Evolutionary conservation across 2,113 vertebrate genomes (phyloP).

Genomic region (Eira barbara): DNA sequence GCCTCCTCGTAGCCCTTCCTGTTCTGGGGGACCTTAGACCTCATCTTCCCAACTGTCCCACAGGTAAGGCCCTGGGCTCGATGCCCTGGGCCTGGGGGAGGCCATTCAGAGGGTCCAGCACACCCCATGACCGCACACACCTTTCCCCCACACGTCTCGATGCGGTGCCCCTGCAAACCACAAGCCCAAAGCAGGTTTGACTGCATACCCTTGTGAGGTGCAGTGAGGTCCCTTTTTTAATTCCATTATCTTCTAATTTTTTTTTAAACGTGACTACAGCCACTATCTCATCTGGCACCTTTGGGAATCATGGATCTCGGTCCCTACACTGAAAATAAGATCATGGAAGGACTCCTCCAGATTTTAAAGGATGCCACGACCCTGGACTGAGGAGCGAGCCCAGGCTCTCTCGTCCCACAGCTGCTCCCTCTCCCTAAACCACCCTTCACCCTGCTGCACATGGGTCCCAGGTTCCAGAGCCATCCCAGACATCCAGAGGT

Average conservation of each 20-base stretch:
- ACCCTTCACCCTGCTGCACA: rapidly evolving
- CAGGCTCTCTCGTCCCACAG: background rate
- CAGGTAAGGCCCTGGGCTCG: background rate
- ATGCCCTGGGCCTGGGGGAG: background rate
- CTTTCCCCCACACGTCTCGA: rapidly evolving
- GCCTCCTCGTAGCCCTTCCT: background rate
- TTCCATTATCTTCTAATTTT: background rate
- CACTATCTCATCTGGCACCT: background rate
- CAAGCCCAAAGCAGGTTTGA: background rate
- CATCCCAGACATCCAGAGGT: background rate
- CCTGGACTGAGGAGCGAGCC: background rate
- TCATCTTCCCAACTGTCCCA: background rate
- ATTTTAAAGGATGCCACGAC: background rate
- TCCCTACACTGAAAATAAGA: background rate
- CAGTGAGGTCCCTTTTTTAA: background rate
- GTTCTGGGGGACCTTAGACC: background rate
- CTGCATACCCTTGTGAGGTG: background rate
- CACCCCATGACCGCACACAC: background rate
- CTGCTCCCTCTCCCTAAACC: background rate
- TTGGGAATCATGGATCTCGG: background rate
- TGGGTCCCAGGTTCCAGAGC: background rate
- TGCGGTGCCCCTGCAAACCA: background rate
- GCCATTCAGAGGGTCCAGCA: background rate
- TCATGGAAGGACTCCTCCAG: background rate
- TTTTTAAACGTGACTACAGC: background rate